A percentile compares a stretch with the other conserved stretches of the same genome.
Evolutionary conservation across 2,113 vertebrate genomes (phyloP).

Genomic region (Bambusicola thoracicus): DNA sequence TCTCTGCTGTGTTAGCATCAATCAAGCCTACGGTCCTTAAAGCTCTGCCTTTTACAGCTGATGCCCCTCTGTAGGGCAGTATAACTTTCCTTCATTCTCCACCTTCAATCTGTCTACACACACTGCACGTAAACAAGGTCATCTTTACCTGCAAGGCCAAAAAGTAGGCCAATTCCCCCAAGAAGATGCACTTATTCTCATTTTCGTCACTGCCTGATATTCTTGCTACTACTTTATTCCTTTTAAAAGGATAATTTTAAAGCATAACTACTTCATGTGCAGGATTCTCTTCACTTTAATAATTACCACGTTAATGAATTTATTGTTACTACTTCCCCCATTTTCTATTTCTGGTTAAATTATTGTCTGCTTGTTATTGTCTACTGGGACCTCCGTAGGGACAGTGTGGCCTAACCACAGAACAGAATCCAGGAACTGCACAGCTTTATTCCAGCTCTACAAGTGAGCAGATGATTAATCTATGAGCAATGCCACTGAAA

Average conservation of each 20-base stretch:
- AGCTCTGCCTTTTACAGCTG: neutral
- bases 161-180: slow-evolving; percentile 60
- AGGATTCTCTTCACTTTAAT: slow-evolving; percentile 40
- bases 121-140: slow-evolving; percentile 16
- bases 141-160: slow-evolving; percentile 60
- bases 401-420: slow-evolving; percentile 50
- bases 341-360: slow-evolving; percentile 67
- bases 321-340: slow-evolving; percentile 59
- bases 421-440: slow-evolving; percentile 41
- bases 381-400: slow-evolving; percentile 41
- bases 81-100: neutral
- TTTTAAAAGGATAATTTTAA: slow-evolving; percentile 37
- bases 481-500: neutral
- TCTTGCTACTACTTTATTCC: slow-evolving; percentile 7
- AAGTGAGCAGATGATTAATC: neutral
- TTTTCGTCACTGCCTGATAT: slow-evolving; percentile 21
- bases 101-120: slow-evolving; percentile 4
- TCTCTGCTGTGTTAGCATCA: neutral
- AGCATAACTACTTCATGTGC: neutral
- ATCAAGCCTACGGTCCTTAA: neutral
- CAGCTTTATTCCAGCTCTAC: slow-evolving; percentile 19
- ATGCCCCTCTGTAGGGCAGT: neutral
- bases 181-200: slow-evolving; percentile 43
- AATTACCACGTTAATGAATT: slow-evolving; percentile 56
- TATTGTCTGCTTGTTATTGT: slow-evolving; percentile 67